Percentiles rank a stretch among this genome's conserved stretches.
Conservation (phyloP, 1,140 invertebrate genomes). For the Pseudomyrmex sp. region DNA sequence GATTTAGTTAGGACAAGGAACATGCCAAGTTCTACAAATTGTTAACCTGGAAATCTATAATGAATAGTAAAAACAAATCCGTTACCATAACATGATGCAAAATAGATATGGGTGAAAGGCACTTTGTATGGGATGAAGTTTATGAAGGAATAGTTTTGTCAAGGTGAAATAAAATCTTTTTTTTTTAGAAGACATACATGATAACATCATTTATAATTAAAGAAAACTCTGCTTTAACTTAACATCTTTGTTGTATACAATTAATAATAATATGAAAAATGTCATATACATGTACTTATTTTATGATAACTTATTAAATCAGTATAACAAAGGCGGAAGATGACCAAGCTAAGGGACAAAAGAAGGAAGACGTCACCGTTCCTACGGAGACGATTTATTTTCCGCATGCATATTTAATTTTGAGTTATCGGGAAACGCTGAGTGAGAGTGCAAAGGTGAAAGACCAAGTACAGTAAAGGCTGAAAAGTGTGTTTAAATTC, state of each 20-base stretch:
- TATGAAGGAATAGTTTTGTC: conserved; percentile 80
- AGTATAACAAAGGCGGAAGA: conserved; percentile 69
- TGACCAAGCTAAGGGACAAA: conserved; percentile 63
- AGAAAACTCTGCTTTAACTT: too few species aligned
- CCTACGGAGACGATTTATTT: conserved; percentile 69
- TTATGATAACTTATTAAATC: neutral
- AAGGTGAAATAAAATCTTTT: conserved; percentile 75
- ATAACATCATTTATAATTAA: too few species aligned
- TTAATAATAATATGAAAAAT: too few species aligned
- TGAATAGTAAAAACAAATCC: conserved; percentile 23
- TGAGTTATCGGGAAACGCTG: conserved; percentile 76
- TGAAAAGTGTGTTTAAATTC: neutral
- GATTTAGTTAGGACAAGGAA: neutral
- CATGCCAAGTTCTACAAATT: conserved; percentile 46
- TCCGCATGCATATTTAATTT: conserved; percentile 76
- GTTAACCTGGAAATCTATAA: conserved; percentile 58
- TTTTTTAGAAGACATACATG: neutral
- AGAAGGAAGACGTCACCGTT: conserved; percentile 16
- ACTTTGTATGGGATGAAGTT: conserved; percentile 85
- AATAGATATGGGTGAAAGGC: conserved; percentile 70
- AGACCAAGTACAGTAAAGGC: neutral
- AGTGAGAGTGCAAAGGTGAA: conserved; percentile 77
- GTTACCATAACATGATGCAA: conserved; percentile 13
- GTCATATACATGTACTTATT: too few species aligned
- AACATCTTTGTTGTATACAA: too few species aligned